Conservation (phyloP, 2,113 vertebrate genomes). For the Abramis brama region DNA sequence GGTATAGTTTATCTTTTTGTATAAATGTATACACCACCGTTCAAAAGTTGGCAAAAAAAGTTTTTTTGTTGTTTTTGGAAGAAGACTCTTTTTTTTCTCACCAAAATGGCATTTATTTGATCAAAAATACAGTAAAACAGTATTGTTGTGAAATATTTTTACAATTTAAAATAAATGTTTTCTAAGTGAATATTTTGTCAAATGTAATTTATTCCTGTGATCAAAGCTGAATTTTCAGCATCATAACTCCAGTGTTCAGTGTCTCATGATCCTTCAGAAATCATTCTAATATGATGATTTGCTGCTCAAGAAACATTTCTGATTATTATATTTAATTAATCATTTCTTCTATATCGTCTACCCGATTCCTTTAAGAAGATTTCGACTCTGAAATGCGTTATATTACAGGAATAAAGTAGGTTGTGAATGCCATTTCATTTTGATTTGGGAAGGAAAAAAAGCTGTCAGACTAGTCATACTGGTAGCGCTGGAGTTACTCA, state of each 20-base stretch:
- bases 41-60: background rate
- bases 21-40: background rate
- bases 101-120: background rate
- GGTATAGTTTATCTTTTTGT: constrained; percentile 71
- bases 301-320: too few relatives aligned
- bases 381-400: background rate
- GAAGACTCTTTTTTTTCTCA: background rate
- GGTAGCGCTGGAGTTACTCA: background rate
- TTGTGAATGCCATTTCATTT: background rate
- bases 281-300: too few relatives aligned
- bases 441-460: background rate
- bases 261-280: too few relatives aligned
- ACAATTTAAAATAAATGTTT: background rate
- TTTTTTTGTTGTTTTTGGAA: background rate
- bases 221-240: too few relatives aligned
- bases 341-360: background rate
- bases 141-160: too few relatives aligned
- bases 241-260: too few relatives aligned
- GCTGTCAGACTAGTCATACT: constrained; percentile 7
- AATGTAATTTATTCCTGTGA: background rate
- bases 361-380: background rate
- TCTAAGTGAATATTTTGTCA: background rate
- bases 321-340: too few relatives aligned
- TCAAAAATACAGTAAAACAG: background rate
- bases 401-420: background rate